phyloP scores from a whole-genome alignment of 1,140 invertebrate species.

The Drosophila pseudoobscura region DNA sequence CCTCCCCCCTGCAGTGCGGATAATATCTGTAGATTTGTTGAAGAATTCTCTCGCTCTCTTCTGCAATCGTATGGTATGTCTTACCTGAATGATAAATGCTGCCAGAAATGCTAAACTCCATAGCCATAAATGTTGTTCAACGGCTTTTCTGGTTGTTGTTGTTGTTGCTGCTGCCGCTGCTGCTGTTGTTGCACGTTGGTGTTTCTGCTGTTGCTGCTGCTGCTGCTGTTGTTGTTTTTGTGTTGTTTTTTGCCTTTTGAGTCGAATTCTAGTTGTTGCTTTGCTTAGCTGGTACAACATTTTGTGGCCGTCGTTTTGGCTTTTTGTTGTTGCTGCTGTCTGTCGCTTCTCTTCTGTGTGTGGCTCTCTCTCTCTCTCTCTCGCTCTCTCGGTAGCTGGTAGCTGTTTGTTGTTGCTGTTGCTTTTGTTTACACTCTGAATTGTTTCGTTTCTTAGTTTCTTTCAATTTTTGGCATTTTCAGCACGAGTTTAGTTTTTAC shows the following conservation, averaged over 20 bases:
- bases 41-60: no score
- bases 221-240: constrained; percentile 26
- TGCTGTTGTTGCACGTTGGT: constrained; percentile 6
- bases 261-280: constrained; percentile 75
- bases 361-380: constrained; percentile 2
- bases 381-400: no score
- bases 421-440: constrained; percentile 23
- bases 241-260: constrained; percentile 55
- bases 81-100: constrained; percentile 68
- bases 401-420: constrained; percentile 19
- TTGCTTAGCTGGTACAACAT: constrained; percentile 74
- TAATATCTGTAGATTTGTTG: no score
- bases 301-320: constrained; percentile 61
- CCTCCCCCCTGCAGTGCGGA: no score
- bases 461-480: constrained; percentile 64
- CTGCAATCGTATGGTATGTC: no score
- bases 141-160: constrained; percentile 32
- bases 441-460: constrained; percentile 50
- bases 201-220: constrained; percentile 14
- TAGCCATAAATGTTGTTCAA: constrained; percentile 57
- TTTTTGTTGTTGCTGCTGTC: constrained; percentile 13
- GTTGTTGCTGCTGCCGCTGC: constrained; percentile 27
- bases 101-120: constrained; percentile 65
- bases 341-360: constrained; percentile 6
- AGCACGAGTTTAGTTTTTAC: constrained; percentile 64